Evolutionary conservation across 1,140 invertebrate genomes (phyloP).

Genomic region (Bactericera cockerelli): DNA sequence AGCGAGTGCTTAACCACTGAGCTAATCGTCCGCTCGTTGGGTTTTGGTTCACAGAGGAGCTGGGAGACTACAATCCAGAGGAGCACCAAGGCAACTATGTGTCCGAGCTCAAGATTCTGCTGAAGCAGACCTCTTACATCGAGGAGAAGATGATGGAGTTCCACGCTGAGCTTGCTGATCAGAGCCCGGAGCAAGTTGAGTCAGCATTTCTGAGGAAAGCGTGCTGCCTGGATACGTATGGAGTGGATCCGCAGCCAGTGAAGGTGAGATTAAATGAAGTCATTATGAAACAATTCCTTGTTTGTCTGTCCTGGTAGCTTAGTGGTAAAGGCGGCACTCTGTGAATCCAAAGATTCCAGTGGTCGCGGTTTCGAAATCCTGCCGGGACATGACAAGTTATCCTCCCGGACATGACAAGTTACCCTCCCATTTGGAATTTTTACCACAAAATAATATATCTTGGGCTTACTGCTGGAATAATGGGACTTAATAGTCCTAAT

Average conservation of each 20-base stretch:
- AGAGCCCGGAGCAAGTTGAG: constrained; percentile 59
- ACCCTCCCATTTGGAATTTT: too few species aligned
- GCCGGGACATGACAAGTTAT: too few species aligned
- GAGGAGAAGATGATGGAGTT: constrained; percentile 81
- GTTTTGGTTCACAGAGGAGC: constrained; percentile 51
- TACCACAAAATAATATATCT: too few species aligned
- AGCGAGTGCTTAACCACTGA: too few species aligned
- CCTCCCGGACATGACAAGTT: too few species aligned
- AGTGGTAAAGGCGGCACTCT: too few species aligned
- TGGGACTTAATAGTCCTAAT: too few species aligned
- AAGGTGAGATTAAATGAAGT: constrained; percentile 48
- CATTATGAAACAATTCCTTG: constrained; percentile 10
- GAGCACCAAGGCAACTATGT: constrained; percentile 82
- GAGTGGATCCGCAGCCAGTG: constrained; percentile 94
- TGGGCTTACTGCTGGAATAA: too few species aligned
- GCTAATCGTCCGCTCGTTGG: too few species aligned
- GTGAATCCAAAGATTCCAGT: too few species aligned
- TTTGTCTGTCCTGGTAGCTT: too few species aligned
- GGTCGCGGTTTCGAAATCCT: too few species aligned
- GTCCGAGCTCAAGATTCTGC: constrained; percentile 72
- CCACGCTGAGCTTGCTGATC: constrained; percentile 60
- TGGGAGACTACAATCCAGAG: constrained; percentile 84
- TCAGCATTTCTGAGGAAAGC: constrained; percentile 73
- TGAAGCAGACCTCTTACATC: constrained; percentile 79
- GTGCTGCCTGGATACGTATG: constrained; percentile 83